Percentiles rank a stretch among this genome's conserved stretches.
Evolutionary conservation across 2,888 invertebrate species (phyloP).

Genomic region (Panopea generosa): DNA sequence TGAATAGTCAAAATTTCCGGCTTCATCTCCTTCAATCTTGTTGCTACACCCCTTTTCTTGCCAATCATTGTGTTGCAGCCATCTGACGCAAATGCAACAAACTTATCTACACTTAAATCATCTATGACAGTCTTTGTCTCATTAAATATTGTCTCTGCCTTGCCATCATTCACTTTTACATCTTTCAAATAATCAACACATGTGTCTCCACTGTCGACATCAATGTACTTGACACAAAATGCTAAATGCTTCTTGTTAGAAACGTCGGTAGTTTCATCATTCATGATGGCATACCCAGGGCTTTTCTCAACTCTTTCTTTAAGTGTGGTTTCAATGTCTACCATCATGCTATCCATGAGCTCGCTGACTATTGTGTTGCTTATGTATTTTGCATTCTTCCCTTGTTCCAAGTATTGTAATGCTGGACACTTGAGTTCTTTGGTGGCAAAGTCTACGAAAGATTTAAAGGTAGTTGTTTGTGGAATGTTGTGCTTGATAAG

Average conservation of each 20-base stretch:
- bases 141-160: conserved; percentile 40
- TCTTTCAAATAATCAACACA: conserved; percentile 34
- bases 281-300: conserved; percentile 36
- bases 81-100: conserved; percentile 31
- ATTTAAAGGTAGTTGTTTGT: conserved; percentile 31
- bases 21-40: no score
- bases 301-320: conserved; percentile 14
- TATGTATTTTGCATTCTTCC: conserved; percentile 31
- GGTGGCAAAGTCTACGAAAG: conserved; percentile 30
- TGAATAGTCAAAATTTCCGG: conserved; percentile 29
- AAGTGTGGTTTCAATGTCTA: conserved; percentile 15
- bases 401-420: conserved; percentile 16
- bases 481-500: conserved; percentile 37
- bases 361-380: conserved; percentile 11
- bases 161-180: conserved; percentile 27
- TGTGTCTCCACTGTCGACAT: conserved; percentile 17
- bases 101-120: conserved; percentile 9
- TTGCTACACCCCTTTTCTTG: conserved; percentile 24
- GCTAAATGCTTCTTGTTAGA: no score
- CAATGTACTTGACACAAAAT: no score
- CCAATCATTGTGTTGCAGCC: no score
- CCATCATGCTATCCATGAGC: conserved; percentile 18
- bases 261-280: conserved; percentile 27
- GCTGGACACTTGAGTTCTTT: conserved; percentile 31
- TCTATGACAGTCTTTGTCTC: conserved; percentile 25